phyloP scores from a whole-genome alignment of 1,140 invertebrate genomes.

The Dreissena polymorpha region DNA sequence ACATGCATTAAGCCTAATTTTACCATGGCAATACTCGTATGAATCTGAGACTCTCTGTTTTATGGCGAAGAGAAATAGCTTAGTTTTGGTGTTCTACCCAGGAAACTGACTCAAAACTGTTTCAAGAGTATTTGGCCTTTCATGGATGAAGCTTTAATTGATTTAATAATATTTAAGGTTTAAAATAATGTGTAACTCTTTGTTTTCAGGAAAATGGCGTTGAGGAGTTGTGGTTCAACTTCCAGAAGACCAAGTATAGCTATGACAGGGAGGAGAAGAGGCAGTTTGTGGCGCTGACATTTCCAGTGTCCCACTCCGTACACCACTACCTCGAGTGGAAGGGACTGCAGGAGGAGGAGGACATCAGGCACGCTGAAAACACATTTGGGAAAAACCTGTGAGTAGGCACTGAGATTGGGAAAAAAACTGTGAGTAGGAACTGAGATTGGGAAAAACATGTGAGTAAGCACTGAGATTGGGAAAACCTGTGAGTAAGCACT shows the following conservation, averaged over 20 bases:
- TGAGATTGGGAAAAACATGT: too few relatives aligned
- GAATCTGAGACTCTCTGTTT: too few relatives aligned
- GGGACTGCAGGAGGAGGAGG: slow-evolving; percentile 91
- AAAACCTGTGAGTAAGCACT: too few relatives aligned
- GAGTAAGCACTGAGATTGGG: too few relatives aligned
- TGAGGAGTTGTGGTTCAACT: slow-evolving; percentile 88
- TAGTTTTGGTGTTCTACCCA: too few relatives aligned
- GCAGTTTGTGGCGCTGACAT: slow-evolving; percentile 89
- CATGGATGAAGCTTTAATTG: not conserved
- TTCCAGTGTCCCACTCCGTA: slow-evolving; percentile 88
- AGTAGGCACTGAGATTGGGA: slow-evolving; percentile 73
- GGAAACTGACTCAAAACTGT: too few relatives aligned
- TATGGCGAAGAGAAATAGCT: too few relatives aligned
- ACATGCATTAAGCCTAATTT: too few relatives aligned
- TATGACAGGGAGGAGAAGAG: slow-evolving; percentile 90
- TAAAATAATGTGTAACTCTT: not conserved
- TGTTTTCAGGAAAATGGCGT: slow-evolving; percentile 65
- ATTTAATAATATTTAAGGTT: not conserved
- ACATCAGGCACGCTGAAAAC: slow-evolving; percentile 87
- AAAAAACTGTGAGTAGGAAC: too few relatives aligned
- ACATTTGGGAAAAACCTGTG: slow-evolving; percentile 95
- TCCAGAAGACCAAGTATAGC: slow-evolving; percentile 98
- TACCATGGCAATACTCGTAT: too few relatives aligned
- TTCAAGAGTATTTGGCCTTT: not conserved
- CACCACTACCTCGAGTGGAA: slow-evolving; percentile 91